A percentile compares a stretch with the other conserved stretches of the same genome.
phyloP scores from a whole-genome alignment of 2,113 vertebrate species.

The Turnix velox region DNA sequence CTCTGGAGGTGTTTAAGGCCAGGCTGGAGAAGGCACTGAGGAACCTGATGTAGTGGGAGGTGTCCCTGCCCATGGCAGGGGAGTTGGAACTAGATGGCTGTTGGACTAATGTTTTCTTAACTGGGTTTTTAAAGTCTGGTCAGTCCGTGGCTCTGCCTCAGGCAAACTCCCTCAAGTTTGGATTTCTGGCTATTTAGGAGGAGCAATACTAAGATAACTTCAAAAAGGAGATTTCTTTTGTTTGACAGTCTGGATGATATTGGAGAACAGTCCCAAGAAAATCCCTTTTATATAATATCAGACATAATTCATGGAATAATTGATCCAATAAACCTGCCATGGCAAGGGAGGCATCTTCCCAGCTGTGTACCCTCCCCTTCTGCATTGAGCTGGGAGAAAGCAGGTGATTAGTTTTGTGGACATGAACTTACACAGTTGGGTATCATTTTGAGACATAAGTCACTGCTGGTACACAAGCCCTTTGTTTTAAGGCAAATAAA shows the following conservation, averaged over 20 bases:
- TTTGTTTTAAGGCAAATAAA: constrained; percentile 59
- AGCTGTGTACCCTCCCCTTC: background rate
- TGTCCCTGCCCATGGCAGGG: too few species aligned
- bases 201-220: constrained; percentile 5
- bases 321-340: constrained; percentile 40
- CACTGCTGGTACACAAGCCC: background rate
- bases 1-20: too few species aligned
- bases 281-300: constrained; percentile 44
- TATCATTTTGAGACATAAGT: background rate
- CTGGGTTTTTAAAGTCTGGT: background rate
- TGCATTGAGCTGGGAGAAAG: background rate
- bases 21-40: too few species aligned
- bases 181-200: background rate
- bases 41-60: too few species aligned
- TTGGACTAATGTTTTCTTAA: background rate
- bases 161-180: background rate
- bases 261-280: constrained; percentile 39
- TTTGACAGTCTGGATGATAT: constrained; percentile 35
- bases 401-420: constrained; percentile 23
- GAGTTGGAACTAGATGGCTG: too few species aligned
- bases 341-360: background rate
- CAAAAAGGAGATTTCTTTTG: constrained; percentile 46
- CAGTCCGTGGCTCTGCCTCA: background rate
- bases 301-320: constrained; percentile 47
- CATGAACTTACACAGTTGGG: constrained; percentile 9